Conservation (phyloP, 2,113 vertebrate species). For the Microtus richardsoni region DNA sequence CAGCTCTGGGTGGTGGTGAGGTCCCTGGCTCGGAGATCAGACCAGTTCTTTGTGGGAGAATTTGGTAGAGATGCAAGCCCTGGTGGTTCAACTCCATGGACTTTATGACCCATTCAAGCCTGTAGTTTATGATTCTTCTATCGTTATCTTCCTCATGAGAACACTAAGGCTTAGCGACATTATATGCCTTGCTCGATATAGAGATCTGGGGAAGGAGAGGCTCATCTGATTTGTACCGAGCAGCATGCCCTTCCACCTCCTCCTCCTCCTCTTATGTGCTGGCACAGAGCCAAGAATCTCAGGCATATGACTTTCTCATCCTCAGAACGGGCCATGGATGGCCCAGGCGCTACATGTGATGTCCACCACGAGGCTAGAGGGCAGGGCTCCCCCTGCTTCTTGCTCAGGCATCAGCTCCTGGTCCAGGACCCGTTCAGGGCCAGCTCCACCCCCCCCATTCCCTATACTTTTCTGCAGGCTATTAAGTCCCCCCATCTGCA, state of each 20-base stretch:
- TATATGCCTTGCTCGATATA: conserved; percentile 12
- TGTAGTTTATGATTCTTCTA: conserved; percentile 18
- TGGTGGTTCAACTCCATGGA: background rate
- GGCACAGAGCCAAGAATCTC: background rate
- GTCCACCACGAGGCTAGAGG: background rate
- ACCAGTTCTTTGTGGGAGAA: background rate
- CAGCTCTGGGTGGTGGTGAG: background rate
- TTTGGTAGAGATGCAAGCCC: background rate
- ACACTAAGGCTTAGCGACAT: conserved; percentile 28
- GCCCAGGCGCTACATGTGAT: background rate
- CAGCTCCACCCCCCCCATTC: background rate
- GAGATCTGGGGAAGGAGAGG: conserved; percentile 2
- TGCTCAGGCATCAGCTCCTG: background rate
- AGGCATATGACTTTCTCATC: background rate
- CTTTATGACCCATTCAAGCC: conserved; percentile 6
- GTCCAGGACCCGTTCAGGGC: background rate
- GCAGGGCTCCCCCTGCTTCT: background rate
- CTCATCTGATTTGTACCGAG: background rate
- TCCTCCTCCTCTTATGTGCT: background rate
- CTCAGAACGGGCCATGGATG: background rate
- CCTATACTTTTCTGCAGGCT: conserved; percentile 72
- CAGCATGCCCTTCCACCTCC: background rate
- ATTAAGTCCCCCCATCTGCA: conserved; percentile 71
- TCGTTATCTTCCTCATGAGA: conserved; percentile 30
- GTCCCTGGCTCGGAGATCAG: background rate